Evolutionary conservation across 1,140 invertebrate genomes (phyloP), one percentile per base, ranked within the genome.

Genomic region (Ostrea denselamellosa): DNA sequence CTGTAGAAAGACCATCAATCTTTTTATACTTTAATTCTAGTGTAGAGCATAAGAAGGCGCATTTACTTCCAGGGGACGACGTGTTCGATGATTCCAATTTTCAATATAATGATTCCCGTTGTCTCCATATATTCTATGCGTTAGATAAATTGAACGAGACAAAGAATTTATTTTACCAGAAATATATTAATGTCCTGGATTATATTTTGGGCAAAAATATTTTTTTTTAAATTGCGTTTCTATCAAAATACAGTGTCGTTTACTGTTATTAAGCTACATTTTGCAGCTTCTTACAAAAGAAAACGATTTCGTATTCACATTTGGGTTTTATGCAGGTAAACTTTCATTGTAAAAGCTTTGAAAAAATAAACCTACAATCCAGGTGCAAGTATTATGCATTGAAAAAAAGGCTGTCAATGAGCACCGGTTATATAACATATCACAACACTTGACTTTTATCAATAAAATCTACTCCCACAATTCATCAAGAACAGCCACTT

Each of bases 391-490:
- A 34, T 77, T 77, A 77, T 77, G 25, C 12, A 25, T 77, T 77
- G 28, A 62, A 77, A 77, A 77, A 34, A 77, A 25, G 10, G 7
- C 2, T 25, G 68, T 10, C 68, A 25, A 34, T 77, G 68, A 28
- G 12, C 12, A 77, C 25, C 9, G 22, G 68, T 77, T 77, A 25
- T 77, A 28, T 25, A 77, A 77, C 25, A 77, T 28, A 22, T 77
- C 68, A 34, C 12, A 25, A 0, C 68, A 34, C 68, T 77, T 77
- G 25, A 77, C 68, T 28, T 71, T 71, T 77, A 28, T 28, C 25
- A 14, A 44, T 77, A 77, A 77, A 77, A 28, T 34, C 28, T 25
- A 77, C 68, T 77, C 68, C 68, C 28, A 77, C 68, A 77, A 77
- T 25, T 28, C 28, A 28, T 19, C 56, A 62, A 62, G 22, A 9